Percentiles rank a stretch among this genome's conserved stretches.
These are phyloP conservation scores for Paragorgia papillata DNA, from an alignment of 92 coral and sea anemone species.

Conservation along the genomic window DNA sequence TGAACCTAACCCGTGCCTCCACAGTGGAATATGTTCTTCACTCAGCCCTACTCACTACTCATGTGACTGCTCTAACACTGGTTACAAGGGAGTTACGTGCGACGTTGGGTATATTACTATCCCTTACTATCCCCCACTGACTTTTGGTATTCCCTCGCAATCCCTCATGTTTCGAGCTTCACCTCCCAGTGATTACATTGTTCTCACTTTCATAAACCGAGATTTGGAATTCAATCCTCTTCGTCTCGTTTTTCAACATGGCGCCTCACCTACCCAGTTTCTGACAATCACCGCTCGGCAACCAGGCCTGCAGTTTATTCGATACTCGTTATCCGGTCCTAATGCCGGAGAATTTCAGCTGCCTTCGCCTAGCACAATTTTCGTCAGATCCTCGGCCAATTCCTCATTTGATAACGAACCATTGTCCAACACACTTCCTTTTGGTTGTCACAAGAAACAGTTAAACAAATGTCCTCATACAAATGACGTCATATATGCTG, in stretches of 20 bases:
- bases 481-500: slow-evolving; percentile 33
- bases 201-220: slow-evolving; percentile 33
- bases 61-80: slow-evolving; percentile 71
- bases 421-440: slow-evolving; percentile 27
- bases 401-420: slow-evolving; percentile 34
- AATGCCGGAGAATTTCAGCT: slow-evolving; percentile 50
- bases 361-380: slow-evolving; percentile 50
- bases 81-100: slow-evolving; percentile 63
- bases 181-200: slow-evolving; percentile 57
- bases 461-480: slow-evolving; percentile 47
- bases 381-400: slow-evolving; percentile 29
- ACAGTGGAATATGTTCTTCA: slow-evolving; percentile 63
- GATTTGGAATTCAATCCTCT: slow-evolving; percentile 52
- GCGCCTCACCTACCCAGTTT: slow-evolving; percentile 1
- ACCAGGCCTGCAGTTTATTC: slow-evolving; percentile 59
- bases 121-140: slow-evolving; percentile 60
- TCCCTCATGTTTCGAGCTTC: slow-evolving; percentile 57
- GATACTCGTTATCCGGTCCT: slow-evolving; percentile 62
- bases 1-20: slow-evolving; percentile 66
- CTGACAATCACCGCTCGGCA: slow-evolving; percentile 55
- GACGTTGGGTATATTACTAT: slow-evolving; percentile 49
- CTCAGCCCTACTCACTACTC: slow-evolving; percentile 44
- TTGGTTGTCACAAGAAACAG: slow-evolving; percentile 58
- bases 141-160: slow-evolving; percentile 8
- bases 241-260: slow-evolving; percentile 29